A percentile compares a stretch with the other conserved stretches of the same genome.
Evolutionary conservation across 2,888 invertebrate species (phyloP).

Genomic region (Rhopalosiphum nymphaeae): DNA sequence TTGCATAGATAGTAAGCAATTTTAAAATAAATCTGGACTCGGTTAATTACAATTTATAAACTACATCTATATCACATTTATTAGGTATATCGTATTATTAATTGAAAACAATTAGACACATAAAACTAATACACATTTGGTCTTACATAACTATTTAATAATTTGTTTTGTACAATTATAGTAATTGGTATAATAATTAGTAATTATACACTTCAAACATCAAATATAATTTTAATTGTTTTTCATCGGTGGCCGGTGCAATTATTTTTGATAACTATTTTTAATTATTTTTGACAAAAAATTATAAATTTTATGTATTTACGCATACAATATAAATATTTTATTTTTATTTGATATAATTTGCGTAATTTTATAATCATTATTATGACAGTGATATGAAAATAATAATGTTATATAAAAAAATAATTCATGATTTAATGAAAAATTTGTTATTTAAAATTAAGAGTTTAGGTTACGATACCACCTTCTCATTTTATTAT

Average conservation of each 20-base stretch:
- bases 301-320: not conserved
- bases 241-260: not conserved
- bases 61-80: not conserved
- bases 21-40: conserved; percentile 1
- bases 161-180: not conserved
- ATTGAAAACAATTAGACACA: not conserved
- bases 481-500: not conserved
- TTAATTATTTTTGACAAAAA: not conserved
- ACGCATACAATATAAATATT: no score
- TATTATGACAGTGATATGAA: not conserved
- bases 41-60: not conserved
- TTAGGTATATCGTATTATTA: not conserved
- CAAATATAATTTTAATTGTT: not conserved
- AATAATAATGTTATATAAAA: not conserved
- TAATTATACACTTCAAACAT: not conserved
- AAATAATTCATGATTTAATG: not conserved
- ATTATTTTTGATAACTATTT: not conserved
- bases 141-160: not conserved
- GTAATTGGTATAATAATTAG: not conserved
- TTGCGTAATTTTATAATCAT: not conserved
- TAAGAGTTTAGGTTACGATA: no score
- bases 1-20: not conserved
- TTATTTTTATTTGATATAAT: no score
- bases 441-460: no score
- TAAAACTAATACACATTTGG: no score